These are phyloP conservation scores for Echiichthys vipera DNA, from an alignment of 2,797 vertebrate genomes.

Conservation along the genomic window DNA sequence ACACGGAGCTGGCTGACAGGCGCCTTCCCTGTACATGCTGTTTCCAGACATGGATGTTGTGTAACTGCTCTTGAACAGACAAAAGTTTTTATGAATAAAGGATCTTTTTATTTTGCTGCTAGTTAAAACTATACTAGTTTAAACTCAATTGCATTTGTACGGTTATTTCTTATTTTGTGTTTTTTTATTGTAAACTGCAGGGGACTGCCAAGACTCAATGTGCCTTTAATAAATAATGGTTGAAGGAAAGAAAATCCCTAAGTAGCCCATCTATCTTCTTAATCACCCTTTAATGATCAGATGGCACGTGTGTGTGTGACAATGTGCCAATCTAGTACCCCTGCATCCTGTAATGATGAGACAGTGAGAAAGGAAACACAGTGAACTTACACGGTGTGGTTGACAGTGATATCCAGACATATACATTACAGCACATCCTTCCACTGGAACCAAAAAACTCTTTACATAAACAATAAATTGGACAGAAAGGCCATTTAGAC, in stretches of 20 bases:
- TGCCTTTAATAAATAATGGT: constrained; percentile 14
- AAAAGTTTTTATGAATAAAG: no score
- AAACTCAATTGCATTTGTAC: no score
- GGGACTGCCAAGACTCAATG: neutral
- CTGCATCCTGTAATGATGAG: constrained; percentile 24
- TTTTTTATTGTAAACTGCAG: neutral
- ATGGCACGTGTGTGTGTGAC: constrained; percentile 4
- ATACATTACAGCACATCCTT: constrained; percentile 30
- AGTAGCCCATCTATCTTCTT: constrained; percentile 37
- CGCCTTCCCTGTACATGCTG: no score
- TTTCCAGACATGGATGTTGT: no score
- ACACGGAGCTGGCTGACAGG: no score
- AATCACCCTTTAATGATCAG: constrained; percentile 41
- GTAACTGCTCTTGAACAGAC: no score
- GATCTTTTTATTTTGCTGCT: no score
- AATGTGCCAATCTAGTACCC: neutral
- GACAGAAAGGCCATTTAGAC: no score
- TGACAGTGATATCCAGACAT: constrained; percentile 21
- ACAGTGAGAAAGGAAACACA: constrained; percentile 27
- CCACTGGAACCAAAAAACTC: neutral
- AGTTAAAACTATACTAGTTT: no score
- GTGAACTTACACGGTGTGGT: constrained; percentile 20
- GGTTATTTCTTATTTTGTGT: neutral
- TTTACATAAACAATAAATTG: no score
- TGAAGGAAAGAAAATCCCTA: constrained; percentile 1